These are phyloP conservation scores for Phengaris arion DNA, from an alignment of 2,888 invertebrate species.

Conservation along the genomic window DNA sequence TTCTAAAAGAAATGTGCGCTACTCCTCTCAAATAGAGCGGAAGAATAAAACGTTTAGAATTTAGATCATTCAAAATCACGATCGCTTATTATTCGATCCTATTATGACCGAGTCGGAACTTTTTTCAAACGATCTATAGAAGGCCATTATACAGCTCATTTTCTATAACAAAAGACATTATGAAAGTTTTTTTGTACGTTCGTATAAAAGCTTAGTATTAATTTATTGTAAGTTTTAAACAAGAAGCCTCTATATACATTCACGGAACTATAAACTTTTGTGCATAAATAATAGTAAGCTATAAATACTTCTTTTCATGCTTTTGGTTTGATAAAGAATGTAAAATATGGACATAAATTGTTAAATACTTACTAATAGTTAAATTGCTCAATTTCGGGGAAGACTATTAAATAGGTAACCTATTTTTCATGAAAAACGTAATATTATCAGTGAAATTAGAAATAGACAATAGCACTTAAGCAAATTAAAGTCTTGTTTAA, in stretches of 20 bases:
- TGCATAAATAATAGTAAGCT: neutral
- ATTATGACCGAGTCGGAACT: conserved; percentile 69
- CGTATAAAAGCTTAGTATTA: conserved; percentile 63
- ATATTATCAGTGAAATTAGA: too few relatives aligned
- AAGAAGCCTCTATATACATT: conserved; percentile 45
- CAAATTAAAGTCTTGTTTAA: too few relatives aligned
- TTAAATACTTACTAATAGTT: too few relatives aligned
- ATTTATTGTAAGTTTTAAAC: conserved; percentile 61
- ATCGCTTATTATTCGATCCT: conserved; percentile 74
- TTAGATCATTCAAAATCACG: conserved; percentile 72
- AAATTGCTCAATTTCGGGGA: too few relatives aligned
- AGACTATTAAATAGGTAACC: too few relatives aligned
- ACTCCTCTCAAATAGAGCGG: conserved; percentile 58
- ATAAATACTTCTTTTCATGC: too few relatives aligned
- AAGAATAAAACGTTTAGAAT: conserved; percentile 69
- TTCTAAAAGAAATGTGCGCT: conserved; percentile 58
- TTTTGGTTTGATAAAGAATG: too few relatives aligned
- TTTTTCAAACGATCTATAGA: conserved; percentile 66
- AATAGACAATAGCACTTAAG: too few relatives aligned
- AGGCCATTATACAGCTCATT: conserved; percentile 70
- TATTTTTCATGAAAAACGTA: too few relatives aligned
- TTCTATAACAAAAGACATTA: conserved; percentile 70
- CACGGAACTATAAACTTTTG: conserved; percentile 36
- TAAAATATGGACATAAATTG: too few relatives aligned
- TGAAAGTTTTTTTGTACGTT: conserved; percentile 57